phyloP scores from a whole-genome alignment of 1,140 invertebrate genomes.

The Drosophila subobscura region DNA sequence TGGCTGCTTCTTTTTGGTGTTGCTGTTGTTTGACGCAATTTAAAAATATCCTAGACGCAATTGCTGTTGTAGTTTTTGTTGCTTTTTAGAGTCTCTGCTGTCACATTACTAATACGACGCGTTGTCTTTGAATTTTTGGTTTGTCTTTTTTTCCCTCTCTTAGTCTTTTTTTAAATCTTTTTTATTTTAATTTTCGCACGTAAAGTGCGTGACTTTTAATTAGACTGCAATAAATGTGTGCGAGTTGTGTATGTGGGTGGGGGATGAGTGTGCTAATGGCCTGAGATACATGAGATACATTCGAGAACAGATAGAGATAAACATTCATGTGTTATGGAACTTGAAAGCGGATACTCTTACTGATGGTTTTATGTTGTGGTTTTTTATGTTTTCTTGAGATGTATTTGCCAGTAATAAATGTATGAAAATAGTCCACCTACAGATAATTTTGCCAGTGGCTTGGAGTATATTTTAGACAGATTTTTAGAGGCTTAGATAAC shows the following conservation, averaged over 20 bases:
- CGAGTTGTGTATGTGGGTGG: conserved; percentile 32
- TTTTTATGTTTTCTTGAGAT: too few relatives aligned
- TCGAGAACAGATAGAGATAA: neutral
- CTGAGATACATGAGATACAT: conserved; percentile 6
- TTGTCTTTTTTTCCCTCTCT: conserved; percentile 23
- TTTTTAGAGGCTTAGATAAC: too few relatives aligned
- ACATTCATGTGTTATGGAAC: conserved; percentile 6
- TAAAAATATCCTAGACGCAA: conserved; percentile 78
- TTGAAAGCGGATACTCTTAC: neutral
- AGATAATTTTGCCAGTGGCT: too few relatives aligned
- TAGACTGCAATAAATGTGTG: conserved; percentile 76
- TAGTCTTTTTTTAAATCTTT: conserved; percentile 11
- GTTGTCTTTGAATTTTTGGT: conserved; percentile 65
- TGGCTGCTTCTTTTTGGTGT: conserved; percentile 17
- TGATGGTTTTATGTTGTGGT: too few relatives aligned
- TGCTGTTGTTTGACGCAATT: conserved; percentile 70
- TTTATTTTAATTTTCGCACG: conserved; percentile 60
- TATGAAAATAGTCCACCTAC: too few relatives aligned
- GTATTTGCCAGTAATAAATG: too few relatives aligned
- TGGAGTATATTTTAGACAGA: too few relatives aligned
- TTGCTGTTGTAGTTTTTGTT: conserved; percentile 49
- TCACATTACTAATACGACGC: conserved; percentile 75
- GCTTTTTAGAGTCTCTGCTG: conserved; percentile 31
- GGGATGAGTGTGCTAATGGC: conserved; percentile 22
- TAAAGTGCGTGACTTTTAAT: conserved; percentile 80